phyloP scores from a whole-genome alignment of 2,797 vertebrate species.

The Masticophis lateralis region DNA sequence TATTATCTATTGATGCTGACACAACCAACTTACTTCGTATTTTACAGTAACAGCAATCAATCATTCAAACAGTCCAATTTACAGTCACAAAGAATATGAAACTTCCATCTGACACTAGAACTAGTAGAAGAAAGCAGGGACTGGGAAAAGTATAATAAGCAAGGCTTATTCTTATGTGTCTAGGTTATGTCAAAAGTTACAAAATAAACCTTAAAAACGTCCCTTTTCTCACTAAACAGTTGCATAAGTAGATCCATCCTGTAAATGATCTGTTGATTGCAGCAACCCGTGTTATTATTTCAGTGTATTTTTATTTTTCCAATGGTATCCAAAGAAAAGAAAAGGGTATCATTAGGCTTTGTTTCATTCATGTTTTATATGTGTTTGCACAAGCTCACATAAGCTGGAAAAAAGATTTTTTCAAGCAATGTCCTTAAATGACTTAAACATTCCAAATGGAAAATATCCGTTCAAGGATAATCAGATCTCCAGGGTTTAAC shows the following conservation, averaged over 20 bases:
- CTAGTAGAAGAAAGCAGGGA: neutral
- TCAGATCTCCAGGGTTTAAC: conserved; percentile 22
- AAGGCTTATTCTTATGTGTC: neutral
- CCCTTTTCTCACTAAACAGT: neutral
- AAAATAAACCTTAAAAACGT: neutral
- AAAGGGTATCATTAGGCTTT: neutral
- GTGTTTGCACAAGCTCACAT: neutral
- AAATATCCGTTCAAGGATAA: conserved; percentile 39
- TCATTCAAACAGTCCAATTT: neutral
- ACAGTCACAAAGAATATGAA: neutral
- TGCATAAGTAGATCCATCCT: neutral
- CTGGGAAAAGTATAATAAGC: neutral
- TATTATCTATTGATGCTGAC: neutral
- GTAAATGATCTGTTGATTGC: neutral
- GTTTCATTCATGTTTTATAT: neutral
- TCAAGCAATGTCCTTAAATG: conserved; percentile 23
- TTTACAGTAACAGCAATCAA: neutral
- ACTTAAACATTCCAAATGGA: conserved; percentile 41
- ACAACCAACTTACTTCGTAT: neutral
- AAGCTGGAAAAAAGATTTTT: neutral
- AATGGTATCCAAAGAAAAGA: neutral
- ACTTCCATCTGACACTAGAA: neutral
- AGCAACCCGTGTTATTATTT: neutral
- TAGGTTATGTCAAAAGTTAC: neutral
- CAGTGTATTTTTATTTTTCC: neutral